These are phyloP conservation scores for Perodicticus potto DNA, from an alignment of 2,797 vertebrate genomes.

Conservation along the genomic window DNA sequence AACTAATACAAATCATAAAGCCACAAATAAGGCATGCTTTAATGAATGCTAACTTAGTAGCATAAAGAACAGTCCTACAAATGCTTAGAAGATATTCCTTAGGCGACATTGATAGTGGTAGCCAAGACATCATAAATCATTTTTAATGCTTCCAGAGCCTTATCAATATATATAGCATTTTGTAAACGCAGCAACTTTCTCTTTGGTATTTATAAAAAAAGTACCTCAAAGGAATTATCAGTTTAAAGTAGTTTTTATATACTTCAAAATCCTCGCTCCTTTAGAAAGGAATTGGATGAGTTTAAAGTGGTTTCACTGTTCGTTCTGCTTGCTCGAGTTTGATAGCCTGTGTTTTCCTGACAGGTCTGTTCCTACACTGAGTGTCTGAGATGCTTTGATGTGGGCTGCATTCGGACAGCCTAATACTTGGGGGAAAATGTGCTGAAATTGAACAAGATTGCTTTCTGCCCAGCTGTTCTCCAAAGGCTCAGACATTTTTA, in stretches of 20 bases:
- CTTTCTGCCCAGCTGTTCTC: conserved; percentile 77
- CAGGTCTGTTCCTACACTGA: conserved; percentile 65
- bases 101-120: not conserved
- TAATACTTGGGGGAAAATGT: conserved; percentile 70
- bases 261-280: conserved; percentile 57
- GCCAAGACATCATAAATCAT: conserved; percentile 51
- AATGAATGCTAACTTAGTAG: conserved; percentile 5
- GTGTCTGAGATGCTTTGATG: conserved; percentile 72
- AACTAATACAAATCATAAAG: conserved; percentile 42
- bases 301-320: conserved; percentile 62
- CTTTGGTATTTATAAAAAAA: conserved; percentile 55
- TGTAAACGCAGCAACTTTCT: conserved; percentile 53
- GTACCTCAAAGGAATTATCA: conserved; percentile 46
- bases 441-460: conserved; percentile 79
- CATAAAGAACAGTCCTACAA: not conserved
- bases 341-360: conserved; percentile 65
- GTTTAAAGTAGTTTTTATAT: conserved; percentile 29
- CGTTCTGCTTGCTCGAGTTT: conserved; percentile 48
- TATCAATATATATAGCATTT: conserved; percentile 48
- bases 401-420: conserved; percentile 68
- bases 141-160: not conserved
- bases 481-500: conserved; percentile 78
- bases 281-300: conserved; percentile 20
- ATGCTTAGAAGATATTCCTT: not conserved
- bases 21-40: conserved; percentile 7